Conservation (phyloP, 53 echinoderm and acorn worm genomes). For the Paelopatides confundens region DNA sequence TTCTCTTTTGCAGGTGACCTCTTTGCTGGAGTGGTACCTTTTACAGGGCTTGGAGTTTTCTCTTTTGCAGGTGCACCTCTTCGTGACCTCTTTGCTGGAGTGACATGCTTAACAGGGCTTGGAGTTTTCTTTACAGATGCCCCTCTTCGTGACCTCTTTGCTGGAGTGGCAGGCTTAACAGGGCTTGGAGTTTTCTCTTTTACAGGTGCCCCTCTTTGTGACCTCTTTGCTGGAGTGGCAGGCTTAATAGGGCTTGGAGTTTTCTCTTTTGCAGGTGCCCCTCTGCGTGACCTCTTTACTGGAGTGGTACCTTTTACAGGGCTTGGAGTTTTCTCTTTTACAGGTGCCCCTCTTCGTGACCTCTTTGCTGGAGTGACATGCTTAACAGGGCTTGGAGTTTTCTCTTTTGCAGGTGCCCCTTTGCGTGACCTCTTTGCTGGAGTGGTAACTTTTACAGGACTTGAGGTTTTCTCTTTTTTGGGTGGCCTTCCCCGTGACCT, state of each 20-base stretch:
- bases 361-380: conserved; percentile 41
- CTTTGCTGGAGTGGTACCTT: conserved; percentile 64
- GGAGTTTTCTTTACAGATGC: conserved; percentile 1
- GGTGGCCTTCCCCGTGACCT: neutral
- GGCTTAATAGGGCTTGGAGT: conserved; percentile 58
- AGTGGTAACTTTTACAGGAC: conserved; percentile 50
- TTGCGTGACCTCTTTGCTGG: conserved; percentile 41
- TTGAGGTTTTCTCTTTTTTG: neutral
- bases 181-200: conserved; percentile 19
- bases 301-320: conserved; percentile 65
- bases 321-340: conserved; percentile 36
- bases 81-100: conserved; percentile 47
- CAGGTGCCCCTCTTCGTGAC: conserved; percentile 58
- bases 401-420: conserved; percentile 46
- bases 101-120: conserved; percentile 3
- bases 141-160: conserved; percentile 25
- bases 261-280: conserved; percentile 50
- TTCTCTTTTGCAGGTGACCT: conserved; percentile 47
- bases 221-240: conserved; percentile 52
- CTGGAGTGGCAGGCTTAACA: conserved; percentile 16
- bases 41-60: conserved; percentile 51
- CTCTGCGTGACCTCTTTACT: conserved; percentile 39
- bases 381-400: conserved; percentile 42
- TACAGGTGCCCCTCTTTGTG: conserved; percentile 13
- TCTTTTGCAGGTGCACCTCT: conserved; percentile 54